phyloP scores from a whole-genome alignment of 2,888 invertebrate species.

The Hipparchia semele region DNA sequence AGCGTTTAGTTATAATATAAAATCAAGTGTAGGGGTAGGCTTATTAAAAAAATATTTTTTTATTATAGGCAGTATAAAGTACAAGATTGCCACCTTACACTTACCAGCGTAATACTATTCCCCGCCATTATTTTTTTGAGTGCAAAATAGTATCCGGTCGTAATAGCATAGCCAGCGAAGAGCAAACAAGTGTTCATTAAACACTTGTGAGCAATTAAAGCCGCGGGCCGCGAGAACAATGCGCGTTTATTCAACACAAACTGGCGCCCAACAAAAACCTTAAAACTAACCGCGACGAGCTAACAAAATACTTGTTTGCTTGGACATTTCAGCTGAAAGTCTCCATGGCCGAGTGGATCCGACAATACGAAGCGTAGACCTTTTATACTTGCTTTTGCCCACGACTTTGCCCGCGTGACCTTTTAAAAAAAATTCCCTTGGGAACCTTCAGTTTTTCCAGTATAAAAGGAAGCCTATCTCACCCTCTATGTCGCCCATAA shows the following conservation, averaged over 20 bases:
- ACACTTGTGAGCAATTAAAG: slow-evolving; percentile 69
- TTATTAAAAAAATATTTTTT: too few relatives aligned
- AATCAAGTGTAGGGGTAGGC: too few relatives aligned
- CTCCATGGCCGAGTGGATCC: too few relatives aligned
- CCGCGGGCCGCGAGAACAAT: slow-evolving; percentile 58
- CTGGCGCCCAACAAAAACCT: slow-evolving; percentile 34
- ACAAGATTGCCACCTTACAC: neutral
- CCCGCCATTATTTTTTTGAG: slow-evolving; percentile 17
- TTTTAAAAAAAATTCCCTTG: too few relatives aligned
- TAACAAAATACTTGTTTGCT: slow-evolving; percentile 32
- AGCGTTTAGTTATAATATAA: too few relatives aligned
- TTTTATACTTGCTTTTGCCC: too few relatives aligned
- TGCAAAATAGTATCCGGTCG: slow-evolving; percentile 37
- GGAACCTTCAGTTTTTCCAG: too few relatives aligned
- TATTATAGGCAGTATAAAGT: neutral
- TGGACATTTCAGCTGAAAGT: neutral
- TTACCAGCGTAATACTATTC: slow-evolving; percentile 9
- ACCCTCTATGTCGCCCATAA: too few relatives aligned
- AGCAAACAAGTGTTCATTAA: slow-evolving; percentile 68
- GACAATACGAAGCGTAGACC: too few relatives aligned
- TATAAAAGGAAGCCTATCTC: too few relatives aligned
- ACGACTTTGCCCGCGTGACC: too few relatives aligned
- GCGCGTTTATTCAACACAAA: slow-evolving; percentile 48
- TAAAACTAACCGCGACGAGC: slow-evolving; percentile 31
- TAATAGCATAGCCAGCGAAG: slow-evolving; percentile 57